Evolutionary conservation across 1,140 invertebrate genomes (phyloP).

Genomic region (Cotesia glomerata): DNA sequence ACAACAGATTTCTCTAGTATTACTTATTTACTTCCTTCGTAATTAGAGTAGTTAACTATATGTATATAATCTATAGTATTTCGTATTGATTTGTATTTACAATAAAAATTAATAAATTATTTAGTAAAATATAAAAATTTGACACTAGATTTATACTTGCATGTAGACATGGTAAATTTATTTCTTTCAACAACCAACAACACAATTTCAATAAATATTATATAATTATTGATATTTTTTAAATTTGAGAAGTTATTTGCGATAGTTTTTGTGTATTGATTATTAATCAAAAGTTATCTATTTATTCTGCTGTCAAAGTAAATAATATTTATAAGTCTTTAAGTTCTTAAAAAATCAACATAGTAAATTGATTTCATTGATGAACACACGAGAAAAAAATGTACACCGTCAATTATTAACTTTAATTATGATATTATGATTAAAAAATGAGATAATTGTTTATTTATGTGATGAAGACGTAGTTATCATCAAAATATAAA

Average conservation of each 20-base stretch:
- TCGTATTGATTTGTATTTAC: neutral
- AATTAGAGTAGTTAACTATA: neutral
- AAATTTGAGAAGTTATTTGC: constrained; percentile 18
- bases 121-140: neutral
- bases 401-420: no score
- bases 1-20: neutral
- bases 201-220: neutral
- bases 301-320: neutral
- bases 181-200: neutral
- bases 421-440: no score
- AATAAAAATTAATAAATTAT: neutral
- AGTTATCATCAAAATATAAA: neutral
- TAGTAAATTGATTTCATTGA: no score
- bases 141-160: neutral
- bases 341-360: neutral
- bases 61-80: neutral
- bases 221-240: neutral
- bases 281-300: neutral
- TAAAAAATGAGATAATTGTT: neutral
- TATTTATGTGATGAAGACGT: neutral
- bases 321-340: neutral
- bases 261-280: constrained; percentile 7
- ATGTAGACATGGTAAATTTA: neutral
- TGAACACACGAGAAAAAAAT: no score
- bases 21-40: neutral